Evolutionary conservation across 2,888 invertebrate species (phyloP).

Genomic region (Coenonympha glycerion): DNA sequence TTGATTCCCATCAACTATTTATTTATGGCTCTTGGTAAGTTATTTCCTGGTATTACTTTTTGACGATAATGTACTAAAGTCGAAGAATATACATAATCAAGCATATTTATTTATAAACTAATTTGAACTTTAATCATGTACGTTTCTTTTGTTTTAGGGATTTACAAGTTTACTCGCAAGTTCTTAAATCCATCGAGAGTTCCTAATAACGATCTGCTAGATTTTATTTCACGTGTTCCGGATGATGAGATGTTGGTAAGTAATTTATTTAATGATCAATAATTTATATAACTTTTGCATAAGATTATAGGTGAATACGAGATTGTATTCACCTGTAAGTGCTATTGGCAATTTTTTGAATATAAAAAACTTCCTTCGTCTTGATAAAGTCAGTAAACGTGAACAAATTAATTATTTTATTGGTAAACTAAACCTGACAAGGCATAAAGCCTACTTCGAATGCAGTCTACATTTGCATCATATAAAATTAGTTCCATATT

Average conservation of each 20-base stretch:
- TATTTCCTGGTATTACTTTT: background rate
- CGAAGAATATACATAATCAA: background rate
- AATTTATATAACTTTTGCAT: no score
- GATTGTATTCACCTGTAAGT: no score
- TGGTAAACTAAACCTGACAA: no score
- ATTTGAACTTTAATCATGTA: background rate
- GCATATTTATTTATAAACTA: background rate
- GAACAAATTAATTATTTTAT: no score
- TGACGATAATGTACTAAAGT: no score
- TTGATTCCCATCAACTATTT: conserved; percentile 61
- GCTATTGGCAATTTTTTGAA: no score
- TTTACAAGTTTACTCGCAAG: conserved; percentile 64
- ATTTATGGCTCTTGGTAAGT: conserved; percentile 64
- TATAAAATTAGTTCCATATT: no score
- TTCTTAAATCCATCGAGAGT: conserved; percentile 55
- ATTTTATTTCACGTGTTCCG: conserved; percentile 64
- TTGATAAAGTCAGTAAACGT: no score
- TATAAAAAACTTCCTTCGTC: no score
- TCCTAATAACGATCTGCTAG: conserved; percentile 65
- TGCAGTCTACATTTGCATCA: no score
- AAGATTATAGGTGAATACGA: no score
- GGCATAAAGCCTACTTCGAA: no score
- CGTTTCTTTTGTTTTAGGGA: conserved; percentile 43
- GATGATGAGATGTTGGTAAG: conserved; percentile 63
- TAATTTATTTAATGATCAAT: background rate